Conservation (phyloP, 2,113 vertebrate species). For the Stigmatopora nigra region DNA sequence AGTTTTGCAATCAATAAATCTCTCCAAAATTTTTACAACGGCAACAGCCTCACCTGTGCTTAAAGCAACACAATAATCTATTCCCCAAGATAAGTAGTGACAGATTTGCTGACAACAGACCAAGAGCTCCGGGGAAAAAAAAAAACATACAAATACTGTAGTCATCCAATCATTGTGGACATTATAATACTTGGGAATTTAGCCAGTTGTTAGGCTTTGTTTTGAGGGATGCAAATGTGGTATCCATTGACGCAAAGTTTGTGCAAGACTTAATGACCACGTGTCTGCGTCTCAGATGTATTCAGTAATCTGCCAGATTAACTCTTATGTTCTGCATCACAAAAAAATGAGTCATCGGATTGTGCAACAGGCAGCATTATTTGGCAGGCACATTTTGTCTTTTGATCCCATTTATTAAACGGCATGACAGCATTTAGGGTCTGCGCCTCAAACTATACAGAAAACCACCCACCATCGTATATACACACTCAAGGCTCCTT, state of each 20-base stretch:
- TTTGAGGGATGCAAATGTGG: constrained; percentile 1
- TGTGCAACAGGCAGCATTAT: not conserved
- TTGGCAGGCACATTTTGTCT: not conserved
- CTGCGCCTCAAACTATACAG: not conserved
- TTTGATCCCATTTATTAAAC: not conserved
- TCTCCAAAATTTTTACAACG: not conserved
- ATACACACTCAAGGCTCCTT: constrained; percentile 24
- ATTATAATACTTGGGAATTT: not conserved
- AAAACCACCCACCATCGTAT: constrained; percentile 7
- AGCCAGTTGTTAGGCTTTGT: not conserved
- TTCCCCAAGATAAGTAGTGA: not conserved
- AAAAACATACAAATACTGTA: not conserved
- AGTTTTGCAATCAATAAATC: not conserved
- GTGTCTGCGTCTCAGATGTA: constrained; percentile 14
- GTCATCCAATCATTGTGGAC: not conserved
- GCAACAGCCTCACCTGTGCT: not conserved
- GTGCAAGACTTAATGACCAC: constrained; percentile 3
- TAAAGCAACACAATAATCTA: not conserved
- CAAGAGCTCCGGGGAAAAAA: not conserved
- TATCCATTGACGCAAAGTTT: constrained; percentile 4
- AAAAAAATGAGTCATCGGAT: constrained; percentile 19
- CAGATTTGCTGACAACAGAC: not conserved
- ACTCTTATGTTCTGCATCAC: constrained; percentile 5
- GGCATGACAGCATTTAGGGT: not conserved
- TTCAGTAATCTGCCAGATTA: constrained; percentile 5